These are phyloP conservation scores for Orussus abietinus DNA, from an alignment of 1,140 invertebrate genomes.

Conservation along the genomic window DNA sequence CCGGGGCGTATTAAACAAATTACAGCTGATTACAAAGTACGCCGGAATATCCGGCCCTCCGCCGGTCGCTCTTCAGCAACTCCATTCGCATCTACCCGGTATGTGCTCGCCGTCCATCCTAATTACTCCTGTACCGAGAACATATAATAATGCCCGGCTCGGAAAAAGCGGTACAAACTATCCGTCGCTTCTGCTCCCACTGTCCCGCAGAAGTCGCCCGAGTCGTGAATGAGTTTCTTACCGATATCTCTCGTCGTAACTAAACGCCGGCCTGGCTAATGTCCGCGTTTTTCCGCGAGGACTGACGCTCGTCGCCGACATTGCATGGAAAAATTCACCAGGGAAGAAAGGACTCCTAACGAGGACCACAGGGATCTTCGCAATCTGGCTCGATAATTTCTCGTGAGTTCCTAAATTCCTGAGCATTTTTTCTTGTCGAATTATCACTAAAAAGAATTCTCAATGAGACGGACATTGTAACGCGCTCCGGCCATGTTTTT, in stretches of 20 bases:
- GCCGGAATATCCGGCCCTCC: too few species aligned
- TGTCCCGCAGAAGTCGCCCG: conserved; percentile 11
- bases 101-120: conserved; percentile 23
- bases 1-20: too few species aligned
- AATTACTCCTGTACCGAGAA: conserved; percentile 37
- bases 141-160: conserved; percentile 30
- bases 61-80: too few species aligned
- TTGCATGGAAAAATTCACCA: neutral
- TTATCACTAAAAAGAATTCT: too few species aligned
- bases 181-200: conserved; percentile 17
- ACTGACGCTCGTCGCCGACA: conserved; percentile 12
- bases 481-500: too few species aligned
- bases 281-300: conserved; percentile 23
- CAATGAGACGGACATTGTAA: too few species aligned
- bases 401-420: too few species aligned
- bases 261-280: conserved; percentile 27
- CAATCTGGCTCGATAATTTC: too few species aligned
- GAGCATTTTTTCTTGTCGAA: too few species aligned
- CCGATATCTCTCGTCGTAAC: conserved; percentile 24
- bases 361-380: neutral
- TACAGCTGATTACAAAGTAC: too few species aligned
- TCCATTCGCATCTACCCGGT: conserved; percentile 24
- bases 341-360: neutral
- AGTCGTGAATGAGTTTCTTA: conserved; percentile 36
- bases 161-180: conserved; percentile 39